Conservation (phyloP, 1,140 invertebrate genomes). For the Thrips palmi region DNA sequence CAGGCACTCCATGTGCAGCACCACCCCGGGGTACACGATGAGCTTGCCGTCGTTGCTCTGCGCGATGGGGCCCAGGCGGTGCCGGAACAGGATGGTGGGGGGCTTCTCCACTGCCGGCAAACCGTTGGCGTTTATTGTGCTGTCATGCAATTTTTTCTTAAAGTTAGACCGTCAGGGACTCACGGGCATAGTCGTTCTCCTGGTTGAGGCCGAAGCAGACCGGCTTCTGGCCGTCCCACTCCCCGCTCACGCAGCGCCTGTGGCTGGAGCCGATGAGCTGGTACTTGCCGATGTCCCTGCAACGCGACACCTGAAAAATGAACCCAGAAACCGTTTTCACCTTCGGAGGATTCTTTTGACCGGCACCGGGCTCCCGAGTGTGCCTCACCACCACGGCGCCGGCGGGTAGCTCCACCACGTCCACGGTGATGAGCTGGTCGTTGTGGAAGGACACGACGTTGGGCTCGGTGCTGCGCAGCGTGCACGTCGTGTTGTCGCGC, state of each 20-base stretch:
- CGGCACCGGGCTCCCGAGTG: neutral
- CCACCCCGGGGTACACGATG: slow-evolving; percentile 66
- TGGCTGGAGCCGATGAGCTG: slow-evolving; percentile 34
- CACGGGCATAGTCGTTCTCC: slow-evolving; percentile 66
- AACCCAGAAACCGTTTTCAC: slow-evolving; percentile 1
- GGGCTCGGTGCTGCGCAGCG: slow-evolving; percentile 52
- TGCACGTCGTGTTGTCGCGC: slow-evolving; percentile 48
- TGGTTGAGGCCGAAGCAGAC: slow-evolving; percentile 64
- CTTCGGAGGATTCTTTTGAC: slow-evolving; percentile 1
- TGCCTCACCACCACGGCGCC: slow-evolving; percentile 43
- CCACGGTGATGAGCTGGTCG: slow-evolving; percentile 53
- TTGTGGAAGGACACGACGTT: slow-evolving; percentile 63
- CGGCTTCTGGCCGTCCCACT: slow-evolving; percentile 60
- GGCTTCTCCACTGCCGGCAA: slow-evolving; percentile 70
- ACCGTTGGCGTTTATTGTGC: too few relatives aligned
- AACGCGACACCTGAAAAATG: slow-evolving; percentile 30
- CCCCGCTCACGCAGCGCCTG: slow-evolving; percentile 47
- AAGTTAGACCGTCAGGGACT: slow-evolving; percentile 20
- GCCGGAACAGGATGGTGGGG: slow-evolving; percentile 64
- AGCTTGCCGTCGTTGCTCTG: slow-evolving; percentile 71
- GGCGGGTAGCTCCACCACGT: slow-evolving; percentile 52
- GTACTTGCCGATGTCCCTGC: slow-evolving; percentile 61
- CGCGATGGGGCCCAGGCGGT: slow-evolving; percentile 61
- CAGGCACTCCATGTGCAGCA: slow-evolving; percentile 69
- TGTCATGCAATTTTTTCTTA: too few relatives aligned